A percentile compares a stretch with the other conserved stretches of the same genome.
Evolutionary conservation across 2,888 invertebrate genomes (phyloP).

Genomic region (Agrochola lychnidis): DNA sequence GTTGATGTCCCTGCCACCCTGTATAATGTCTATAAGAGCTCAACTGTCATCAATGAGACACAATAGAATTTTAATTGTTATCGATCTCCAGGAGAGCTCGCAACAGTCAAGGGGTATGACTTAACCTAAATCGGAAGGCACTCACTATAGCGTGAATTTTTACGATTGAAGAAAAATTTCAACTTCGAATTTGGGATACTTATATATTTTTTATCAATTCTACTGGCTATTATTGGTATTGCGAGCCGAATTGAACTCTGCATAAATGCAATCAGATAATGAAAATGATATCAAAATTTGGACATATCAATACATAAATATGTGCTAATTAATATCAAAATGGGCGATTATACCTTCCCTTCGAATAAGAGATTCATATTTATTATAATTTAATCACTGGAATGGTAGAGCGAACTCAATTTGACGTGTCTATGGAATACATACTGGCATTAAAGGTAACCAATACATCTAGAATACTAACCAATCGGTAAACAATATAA

Average conservation of each 20-base stretch:
- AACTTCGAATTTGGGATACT: not conserved
- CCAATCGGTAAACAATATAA: slow-evolving; percentile 50
- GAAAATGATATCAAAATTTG: slow-evolving; percentile 7
- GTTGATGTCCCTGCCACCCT: no score
- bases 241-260: not conserved
- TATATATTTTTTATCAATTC: not conserved
- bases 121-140: slow-evolving; percentile 64
- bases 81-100: no score
- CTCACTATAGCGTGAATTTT: slow-evolving; percentile 38
- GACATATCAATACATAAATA: slow-evolving; percentile 8
- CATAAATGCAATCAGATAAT: not conserved
- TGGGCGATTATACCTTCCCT: slow-evolving; percentile 36
- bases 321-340: slow-evolving; percentile 18
- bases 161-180: not conserved
- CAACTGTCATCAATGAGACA: no score
- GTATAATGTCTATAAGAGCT: slow-evolving; percentile 32
- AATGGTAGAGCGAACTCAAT: slow-evolving; percentile 47
- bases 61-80: no score
- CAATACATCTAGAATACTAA: slow-evolving; percentile 55
- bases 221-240: not conserved
- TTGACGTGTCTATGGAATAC: slow-evolving; percentile 17
- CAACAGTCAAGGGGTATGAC: no score
- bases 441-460: slow-evolving; percentile 51
- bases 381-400: slow-evolving; percentile 51
- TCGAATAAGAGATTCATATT: slow-evolving; percentile 58